Evolutionary conservation across 2,888 invertebrate species (phyloP).

Genomic region (Lysandra bellargus): DNA sequence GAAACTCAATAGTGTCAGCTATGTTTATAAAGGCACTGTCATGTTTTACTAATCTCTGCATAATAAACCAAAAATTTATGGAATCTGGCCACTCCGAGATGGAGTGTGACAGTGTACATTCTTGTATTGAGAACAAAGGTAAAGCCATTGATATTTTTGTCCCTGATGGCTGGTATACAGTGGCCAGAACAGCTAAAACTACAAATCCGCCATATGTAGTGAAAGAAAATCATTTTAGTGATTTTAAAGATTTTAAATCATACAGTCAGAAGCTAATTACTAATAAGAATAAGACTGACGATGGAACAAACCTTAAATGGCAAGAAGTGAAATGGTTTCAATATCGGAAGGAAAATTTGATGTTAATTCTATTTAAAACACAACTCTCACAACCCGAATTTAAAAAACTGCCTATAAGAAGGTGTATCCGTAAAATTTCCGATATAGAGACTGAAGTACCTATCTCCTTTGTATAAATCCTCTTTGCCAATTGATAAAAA

Average conservation of each 20-base stretch:
- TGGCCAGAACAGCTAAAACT: constrained; percentile 19
- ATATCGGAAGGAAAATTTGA: neutral
- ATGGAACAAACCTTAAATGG: neutral
- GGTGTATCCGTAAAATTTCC: neutral
- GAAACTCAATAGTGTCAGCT: neutral
- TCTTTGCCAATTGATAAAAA: neutral
- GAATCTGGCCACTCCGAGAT: constrained; percentile 24
- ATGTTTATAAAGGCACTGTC: constrained; percentile 13
- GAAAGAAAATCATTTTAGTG: neutral
- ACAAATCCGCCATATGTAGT: neutral
- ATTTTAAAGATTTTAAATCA: neutral
- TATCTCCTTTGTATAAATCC: neutral
- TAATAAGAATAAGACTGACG: neutral
- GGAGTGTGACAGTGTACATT: constrained; percentile 28
- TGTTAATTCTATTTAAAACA: neutral
- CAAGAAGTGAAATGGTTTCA: neutral
- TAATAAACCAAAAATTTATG: constrained; percentile 9
- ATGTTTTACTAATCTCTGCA: neutral
- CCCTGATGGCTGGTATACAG: neutral
- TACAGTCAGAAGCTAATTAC: neutral
- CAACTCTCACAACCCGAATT: neutral
- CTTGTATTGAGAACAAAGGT: constrained; percentile 5
- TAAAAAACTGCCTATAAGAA: neutral
- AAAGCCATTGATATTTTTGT: neutral
- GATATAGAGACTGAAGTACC: neutral